Conservation (phyloP, 92 coral and sea anemone genomes). For the Meandrina meandrites region DNA sequence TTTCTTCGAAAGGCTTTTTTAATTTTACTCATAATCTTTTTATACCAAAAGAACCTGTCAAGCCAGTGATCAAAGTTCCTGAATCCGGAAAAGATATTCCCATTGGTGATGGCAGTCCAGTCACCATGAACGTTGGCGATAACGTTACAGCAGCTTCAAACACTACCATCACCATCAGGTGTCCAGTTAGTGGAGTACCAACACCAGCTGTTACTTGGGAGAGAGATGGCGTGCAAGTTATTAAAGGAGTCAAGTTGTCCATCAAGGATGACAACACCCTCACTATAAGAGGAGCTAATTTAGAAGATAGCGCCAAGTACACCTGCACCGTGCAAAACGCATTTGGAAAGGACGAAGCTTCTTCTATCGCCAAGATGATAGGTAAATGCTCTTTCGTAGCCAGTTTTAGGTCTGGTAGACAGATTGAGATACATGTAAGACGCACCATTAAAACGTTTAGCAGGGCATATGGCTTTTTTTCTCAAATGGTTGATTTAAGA, state of each 20-base stretch:
- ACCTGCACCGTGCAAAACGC: constrained; percentile 55
- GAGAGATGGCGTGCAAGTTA: constrained; percentile 51
- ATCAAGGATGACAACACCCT: constrained; percentile 50
- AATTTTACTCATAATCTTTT: neutral
- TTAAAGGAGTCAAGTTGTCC: constrained; percentile 19
- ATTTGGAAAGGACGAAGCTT: constrained; percentile 4
- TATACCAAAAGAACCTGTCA: constrained; percentile 25
- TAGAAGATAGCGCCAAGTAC: constrained; percentile 61
- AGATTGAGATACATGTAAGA: neutral
- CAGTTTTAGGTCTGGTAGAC: neutral
- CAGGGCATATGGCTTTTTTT: no score
- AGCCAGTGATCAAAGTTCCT: constrained; percentile 44
- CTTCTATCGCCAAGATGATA: neutral
- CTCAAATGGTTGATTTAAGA: no score
- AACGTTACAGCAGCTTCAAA: constrained; percentile 66
- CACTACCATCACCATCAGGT: constrained; percentile 53
- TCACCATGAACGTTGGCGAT: constrained; percentile 47
- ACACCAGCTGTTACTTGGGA: constrained; percentile 63
- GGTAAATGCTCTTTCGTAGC: constrained; percentile 31
- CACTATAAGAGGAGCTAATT: constrained; percentile 44
- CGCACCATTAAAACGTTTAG: no score
- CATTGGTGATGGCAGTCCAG: constrained; percentile 47
- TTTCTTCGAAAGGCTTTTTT: neutral
- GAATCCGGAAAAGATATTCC: constrained; percentile 43
- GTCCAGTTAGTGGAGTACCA: constrained; percentile 71